Evolutionary conservation across 2,113 vertebrate genomes (phyloP).

Genomic region (Origma solitaria): DNA sequence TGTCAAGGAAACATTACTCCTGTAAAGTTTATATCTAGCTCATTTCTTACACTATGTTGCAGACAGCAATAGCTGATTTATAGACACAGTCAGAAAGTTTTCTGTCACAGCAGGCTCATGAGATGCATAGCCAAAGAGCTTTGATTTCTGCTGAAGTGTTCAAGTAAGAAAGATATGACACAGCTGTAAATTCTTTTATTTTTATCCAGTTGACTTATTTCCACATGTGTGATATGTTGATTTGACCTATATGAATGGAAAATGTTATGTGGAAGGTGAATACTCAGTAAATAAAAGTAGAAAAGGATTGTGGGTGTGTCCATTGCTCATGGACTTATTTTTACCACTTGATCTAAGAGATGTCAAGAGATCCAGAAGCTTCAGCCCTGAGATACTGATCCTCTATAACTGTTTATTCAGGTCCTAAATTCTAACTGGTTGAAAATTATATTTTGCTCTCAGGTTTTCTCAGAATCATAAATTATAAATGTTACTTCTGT

Average conservation of each 20-base stretch:
- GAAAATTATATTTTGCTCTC: background rate
- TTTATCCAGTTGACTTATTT: background rate
- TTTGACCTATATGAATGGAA: background rate
- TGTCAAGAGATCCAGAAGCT: background rate
- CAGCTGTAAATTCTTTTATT: background rate
- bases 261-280: background rate
- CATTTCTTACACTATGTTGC: background rate
- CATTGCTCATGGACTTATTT: background rate
- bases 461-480: background rate
- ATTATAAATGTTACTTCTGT: background rate
- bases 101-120: background rate
- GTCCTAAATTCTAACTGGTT: background rate
- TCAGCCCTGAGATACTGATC: background rate
- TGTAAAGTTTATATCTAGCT: background rate
- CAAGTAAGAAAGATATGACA: background rate
- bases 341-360: background rate
- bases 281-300: background rate
- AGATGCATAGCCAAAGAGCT: background rate
- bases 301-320: background rate
- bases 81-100: background rate
- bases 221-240: background rate
- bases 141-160: background rate
- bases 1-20: background rate
- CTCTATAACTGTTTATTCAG: background rate
- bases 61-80: background rate